phyloP scores from a whole-genome alignment of 2,797 vertebrate genomes.

The Hydrocynus forskahlii region DNA sequence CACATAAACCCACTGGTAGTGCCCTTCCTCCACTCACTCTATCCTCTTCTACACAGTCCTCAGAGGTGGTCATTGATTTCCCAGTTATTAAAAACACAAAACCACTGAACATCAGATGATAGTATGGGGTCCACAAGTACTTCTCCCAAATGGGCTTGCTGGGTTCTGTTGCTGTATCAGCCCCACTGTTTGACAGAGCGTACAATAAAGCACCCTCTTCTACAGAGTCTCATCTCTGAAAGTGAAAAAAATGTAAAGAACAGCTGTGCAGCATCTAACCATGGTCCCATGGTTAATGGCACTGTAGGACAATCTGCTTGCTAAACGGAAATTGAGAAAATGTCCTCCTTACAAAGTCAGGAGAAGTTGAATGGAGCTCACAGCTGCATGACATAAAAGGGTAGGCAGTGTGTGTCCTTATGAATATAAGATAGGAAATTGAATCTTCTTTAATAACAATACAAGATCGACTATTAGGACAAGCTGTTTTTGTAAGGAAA shows the following conservation, averaged over 20 bases:
- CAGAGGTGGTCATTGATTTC: constrained; percentile 86
- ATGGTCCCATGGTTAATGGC: constrained; percentile 45
- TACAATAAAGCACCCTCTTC: constrained; percentile 79
- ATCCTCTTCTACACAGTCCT: constrained; percentile 74
- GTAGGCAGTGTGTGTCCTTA: constrained; percentile 35
- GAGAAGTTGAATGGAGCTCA: constrained; percentile 32
- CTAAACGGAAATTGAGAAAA: constrained; percentile 52
- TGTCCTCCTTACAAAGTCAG: constrained; percentile 32
- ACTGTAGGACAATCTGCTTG: constrained; percentile 53
- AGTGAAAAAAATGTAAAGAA: constrained; percentile 56
- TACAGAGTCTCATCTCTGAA: constrained; percentile 75
- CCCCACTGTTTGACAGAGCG: constrained; percentile 80
- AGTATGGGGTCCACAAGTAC: constrained; percentile 82
- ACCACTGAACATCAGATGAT: constrained; percentile 91
- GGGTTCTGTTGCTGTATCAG: constrained; percentile 80
- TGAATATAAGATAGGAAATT: constrained; percentile 42
- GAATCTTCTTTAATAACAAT: constrained; percentile 33
- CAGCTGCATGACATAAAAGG: constrained; percentile 16
- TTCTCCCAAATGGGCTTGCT: constrained; percentile 81
- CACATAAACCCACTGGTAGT: constrained; percentile 58
- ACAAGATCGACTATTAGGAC: constrained; percentile 19
- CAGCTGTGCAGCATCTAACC: not conserved
- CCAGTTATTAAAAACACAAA: constrained; percentile 89
- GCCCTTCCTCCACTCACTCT: constrained; percentile 45
- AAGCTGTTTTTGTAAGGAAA: not conserved